These are phyloP conservation scores for Leucophenga montana DNA, from an alignment of 2,888 invertebrate species.

Conservation along the genomic window DNA sequence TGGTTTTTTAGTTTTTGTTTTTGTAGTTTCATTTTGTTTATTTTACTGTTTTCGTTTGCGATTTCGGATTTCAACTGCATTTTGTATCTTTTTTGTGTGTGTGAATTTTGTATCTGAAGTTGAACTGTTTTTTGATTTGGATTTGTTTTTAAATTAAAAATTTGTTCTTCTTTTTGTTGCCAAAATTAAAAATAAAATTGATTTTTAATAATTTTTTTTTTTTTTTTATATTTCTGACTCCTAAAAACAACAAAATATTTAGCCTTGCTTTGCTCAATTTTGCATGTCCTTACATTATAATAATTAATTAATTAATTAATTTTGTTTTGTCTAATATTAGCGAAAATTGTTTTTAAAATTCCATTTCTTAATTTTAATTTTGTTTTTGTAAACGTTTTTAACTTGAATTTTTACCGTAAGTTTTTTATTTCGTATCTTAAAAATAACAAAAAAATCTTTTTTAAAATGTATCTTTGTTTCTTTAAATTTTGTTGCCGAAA, in stretches of 20 bases:
- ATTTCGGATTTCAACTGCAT: conserved; percentile 46
- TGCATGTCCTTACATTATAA: conserved; percentile 29
- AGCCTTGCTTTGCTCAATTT: conserved; percentile 43
- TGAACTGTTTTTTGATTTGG: background rate
- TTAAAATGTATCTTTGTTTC: conserved; percentile 28
- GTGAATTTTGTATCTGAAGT: conserved; percentile 25
- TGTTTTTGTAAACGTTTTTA: conserved; percentile 35
- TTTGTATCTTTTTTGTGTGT: conserved; percentile 33
- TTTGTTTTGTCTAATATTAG: conserved; percentile 37
- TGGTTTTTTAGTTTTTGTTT: conserved; percentile 31
- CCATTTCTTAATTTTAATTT: conserved; percentile 42
- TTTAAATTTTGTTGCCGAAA: conserved; percentile 47
- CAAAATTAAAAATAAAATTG: conserved; percentile 10
- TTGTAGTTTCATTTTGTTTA: conserved; percentile 36
- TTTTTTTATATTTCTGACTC: conserved; percentile 54
- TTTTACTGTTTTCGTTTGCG: conserved; percentile 44
- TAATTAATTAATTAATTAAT: conserved; percentile 33
- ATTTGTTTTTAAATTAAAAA: conserved; percentile 16
- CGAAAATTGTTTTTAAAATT: conserved; percentile 28
- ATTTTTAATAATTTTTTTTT: conserved; percentile 41
- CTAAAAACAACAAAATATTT: conserved; percentile 70
- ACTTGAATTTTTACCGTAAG: conserved; percentile 33
- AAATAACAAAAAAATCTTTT: conserved; percentile 45
- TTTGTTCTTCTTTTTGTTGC: conserved; percentile 1
- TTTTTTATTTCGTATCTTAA: conserved; percentile 51